phyloP scores from a whole-genome alignment of 2,797 vertebrate species.

The Leucoraja ocellata region DNA sequence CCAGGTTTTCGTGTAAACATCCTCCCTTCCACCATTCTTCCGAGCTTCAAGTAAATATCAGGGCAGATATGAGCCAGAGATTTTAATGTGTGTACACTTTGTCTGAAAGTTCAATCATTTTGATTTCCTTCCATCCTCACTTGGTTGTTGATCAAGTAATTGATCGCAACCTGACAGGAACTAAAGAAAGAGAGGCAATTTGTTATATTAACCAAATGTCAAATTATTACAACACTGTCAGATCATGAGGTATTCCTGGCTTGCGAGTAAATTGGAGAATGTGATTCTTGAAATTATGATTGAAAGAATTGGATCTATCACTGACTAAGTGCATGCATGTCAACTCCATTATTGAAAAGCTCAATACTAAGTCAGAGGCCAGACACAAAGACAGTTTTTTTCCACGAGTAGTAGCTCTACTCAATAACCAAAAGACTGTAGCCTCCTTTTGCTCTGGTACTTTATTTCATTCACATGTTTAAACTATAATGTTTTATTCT shows the following conservation, averaged over 20 bases:
- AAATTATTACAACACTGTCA: constrained; percentile 11
- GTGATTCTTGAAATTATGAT: not conserved
- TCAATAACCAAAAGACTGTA: no score
- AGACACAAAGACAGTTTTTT: no score
- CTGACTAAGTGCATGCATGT: not conserved
- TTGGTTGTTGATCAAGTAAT: not conserved
- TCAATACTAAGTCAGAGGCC: not conserved
- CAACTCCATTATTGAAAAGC: no score
- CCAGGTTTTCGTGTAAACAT: not conserved
- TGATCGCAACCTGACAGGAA: constrained; percentile 16
- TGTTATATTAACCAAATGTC: constrained; percentile 9
- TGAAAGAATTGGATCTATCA: not conserved
- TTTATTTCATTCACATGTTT: no score
- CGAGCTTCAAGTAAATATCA: not conserved
- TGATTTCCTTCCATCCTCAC: not conserved
- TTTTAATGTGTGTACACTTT: not conserved
- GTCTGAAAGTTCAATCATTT: constrained; percentile 14
- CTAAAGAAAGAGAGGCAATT: constrained; percentile 24
- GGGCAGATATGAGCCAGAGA: not conserved
- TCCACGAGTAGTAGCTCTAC: no score
- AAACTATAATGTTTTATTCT: no score
- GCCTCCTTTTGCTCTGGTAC: no score
- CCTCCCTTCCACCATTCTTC: not conserved
- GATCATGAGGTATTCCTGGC: not conserved
- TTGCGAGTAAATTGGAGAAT: not conserved